phyloP scores from a whole-genome alignment of 1,140 invertebrate genomes.

The Grapholita molesta region DNA sequence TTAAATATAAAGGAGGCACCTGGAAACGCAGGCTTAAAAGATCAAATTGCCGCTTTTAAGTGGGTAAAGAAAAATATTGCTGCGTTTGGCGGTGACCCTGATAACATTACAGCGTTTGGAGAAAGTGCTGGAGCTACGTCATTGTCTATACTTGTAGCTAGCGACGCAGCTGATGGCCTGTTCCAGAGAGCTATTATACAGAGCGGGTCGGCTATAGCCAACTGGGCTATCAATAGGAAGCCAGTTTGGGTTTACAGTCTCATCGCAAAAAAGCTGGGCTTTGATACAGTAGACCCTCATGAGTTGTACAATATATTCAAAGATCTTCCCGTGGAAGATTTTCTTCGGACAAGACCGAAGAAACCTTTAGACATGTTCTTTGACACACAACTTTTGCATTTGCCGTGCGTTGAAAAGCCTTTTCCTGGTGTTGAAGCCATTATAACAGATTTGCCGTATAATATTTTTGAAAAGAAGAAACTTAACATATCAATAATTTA shows the following conservation, averaged over 20 bases:
- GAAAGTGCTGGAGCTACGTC: conserved; percentile 70
- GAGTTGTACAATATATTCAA: conserved; percentile 58
- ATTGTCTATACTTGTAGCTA: conserved; percentile 54
- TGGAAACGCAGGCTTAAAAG: conserved; percentile 80
- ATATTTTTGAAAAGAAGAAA: conserved; percentile 44
- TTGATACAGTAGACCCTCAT: conserved; percentile 49
- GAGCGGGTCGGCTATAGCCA: conserved; percentile 83
- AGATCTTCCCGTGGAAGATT: conserved; percentile 40
- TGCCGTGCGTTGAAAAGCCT: conserved; percentile 59
- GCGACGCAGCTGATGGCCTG: conserved; percentile 52
- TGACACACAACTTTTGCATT: conserved; percentile 53
- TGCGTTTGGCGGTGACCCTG: conserved; percentile 72
- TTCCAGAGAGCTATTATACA: conserved; percentile 78
- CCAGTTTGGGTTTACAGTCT: conserved; percentile 56
- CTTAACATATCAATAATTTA: conserved; percentile 55
- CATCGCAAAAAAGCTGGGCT: conserved; percentile 49
- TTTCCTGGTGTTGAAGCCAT: conserved; percentile 48
- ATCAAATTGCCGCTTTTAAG: conserved; percentile 78
- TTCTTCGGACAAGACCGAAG: conserved; percentile 38
- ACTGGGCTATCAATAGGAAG: conserved; percentile 78
- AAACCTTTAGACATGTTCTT: conserved; percentile 54
- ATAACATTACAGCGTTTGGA: conserved; percentile 72
- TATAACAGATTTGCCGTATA: conserved; percentile 57
- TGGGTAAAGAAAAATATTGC: conserved; percentile 80
- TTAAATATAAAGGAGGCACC: conserved; percentile 78